Evolutionary conservation across 2,888 invertebrate genomes (phyloP), one percentile per base, ranked within the genome.

Genomic region (Chrysodeixis includens): DNA sequence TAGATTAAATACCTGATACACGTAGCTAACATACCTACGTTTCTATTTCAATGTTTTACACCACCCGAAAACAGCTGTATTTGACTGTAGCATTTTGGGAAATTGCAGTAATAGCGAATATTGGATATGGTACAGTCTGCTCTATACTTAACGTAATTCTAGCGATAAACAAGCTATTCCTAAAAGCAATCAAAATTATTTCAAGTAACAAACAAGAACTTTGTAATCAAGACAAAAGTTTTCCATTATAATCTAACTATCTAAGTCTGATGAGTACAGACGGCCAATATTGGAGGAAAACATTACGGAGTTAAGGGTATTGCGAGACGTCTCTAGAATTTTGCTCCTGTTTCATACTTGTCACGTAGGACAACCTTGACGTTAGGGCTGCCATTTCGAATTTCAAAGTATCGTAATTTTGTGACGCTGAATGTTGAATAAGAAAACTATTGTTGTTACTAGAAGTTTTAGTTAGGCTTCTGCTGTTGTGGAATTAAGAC

Each of bases 211-310:
- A 0, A 20, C n/a, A 6, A 10, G 18, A 10, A 18, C 20, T 20
- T 20, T 18, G 46, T 56, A 51, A 69, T 62, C 30, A 30, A 59
- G n/a, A 66, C 46, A 58, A 60, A 68, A 63, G 61, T 67, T 70
- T 56, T 49, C 51, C 49, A 22, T 63, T 65, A 44, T 67, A 68
- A 46, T 32, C 56, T 44, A 66, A 62, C 57, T 84, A 46, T 32
- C 56, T 44, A 66, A 62, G 57, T 84, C 79, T 78, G 80, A 81
- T 82, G 79, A 81, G 79, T 80, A 81, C 65, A 74, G 81, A 84
- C 83, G 82, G 73, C 79, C 78, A 82, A 88, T 88, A 90, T 90
- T 88, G 85, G 82, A 80, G 84, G 79, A 83, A 87, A 89, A 87
- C 87, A 85, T 81, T 83, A 79, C 83, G 82, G 78, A 87, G 85